phyloP scores from a whole-genome alignment of 1,140 invertebrate genomes.

The Heliconius congener region DNA sequence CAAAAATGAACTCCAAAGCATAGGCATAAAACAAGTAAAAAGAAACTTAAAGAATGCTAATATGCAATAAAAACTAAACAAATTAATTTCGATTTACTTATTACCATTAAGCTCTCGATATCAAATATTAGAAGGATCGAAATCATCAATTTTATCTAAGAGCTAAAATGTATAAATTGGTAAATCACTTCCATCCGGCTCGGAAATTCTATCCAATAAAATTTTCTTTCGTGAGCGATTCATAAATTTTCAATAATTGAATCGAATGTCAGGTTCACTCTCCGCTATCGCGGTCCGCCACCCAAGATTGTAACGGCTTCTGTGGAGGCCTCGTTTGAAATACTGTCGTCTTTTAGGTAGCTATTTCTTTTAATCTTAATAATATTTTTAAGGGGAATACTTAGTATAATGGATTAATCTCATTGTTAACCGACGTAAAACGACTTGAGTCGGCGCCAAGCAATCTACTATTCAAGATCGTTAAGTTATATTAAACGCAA shows the following conservation, averaged over 20 bases:
- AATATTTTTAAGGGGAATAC: slow-evolving; percentile 48
- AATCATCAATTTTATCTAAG: slow-evolving; percentile 25
- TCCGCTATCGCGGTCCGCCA: slow-evolving; percentile 29
- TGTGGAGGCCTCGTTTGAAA: slow-evolving; percentile 23
- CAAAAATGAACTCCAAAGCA: too few species aligned
- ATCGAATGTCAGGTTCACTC: slow-evolving; percentile 59
- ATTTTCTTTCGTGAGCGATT: slow-evolving; percentile 64
- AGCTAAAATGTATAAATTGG: slow-evolving; percentile 53
- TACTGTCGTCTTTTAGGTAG: slow-evolving; percentile 21
- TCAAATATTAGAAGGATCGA: slow-evolving; percentile 18
- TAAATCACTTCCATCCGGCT: slow-evolving; percentile 56
- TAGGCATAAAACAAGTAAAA: too few species aligned
- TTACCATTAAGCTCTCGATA: too few species aligned
- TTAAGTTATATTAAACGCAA: too few species aligned
- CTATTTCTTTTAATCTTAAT: slow-evolving; percentile 34
- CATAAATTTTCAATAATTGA: slow-evolving; percentile 75
- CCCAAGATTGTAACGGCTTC: slow-evolving; percentile 52
- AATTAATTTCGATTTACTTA: too few species aligned
- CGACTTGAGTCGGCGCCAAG: too few species aligned
- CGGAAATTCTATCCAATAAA: slow-evolving; percentile 69
- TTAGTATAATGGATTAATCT: slow-evolving; percentile 59
- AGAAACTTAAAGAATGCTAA: too few species aligned
- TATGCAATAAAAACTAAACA: too few species aligned
- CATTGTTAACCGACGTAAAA: slow-evolving; percentile 33
- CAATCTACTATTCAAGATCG: too few species aligned